Percentiles rank a stretch among this genome's conserved stretches.
Conservation (phyloP, 2,113 vertebrate genomes). For the Oncorhynchus gorbuscha region DNA sequence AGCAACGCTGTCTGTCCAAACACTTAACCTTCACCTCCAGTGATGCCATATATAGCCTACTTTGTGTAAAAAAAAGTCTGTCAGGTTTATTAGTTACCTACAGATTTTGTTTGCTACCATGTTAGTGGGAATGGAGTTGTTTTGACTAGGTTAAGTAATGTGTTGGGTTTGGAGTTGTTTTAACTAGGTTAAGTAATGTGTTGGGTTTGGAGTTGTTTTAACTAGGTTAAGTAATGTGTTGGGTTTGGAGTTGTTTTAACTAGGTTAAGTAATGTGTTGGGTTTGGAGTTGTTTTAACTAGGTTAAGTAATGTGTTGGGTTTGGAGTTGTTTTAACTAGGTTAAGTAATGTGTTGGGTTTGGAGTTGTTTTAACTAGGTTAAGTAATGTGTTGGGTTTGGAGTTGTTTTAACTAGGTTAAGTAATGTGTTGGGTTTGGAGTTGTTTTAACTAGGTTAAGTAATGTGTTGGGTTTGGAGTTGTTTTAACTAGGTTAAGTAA, state of each 20-base stretch:
- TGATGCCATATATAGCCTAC: background rate
- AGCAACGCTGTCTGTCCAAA: slow-evolving; percentile 31
- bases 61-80: slow-evolving; percentile 35
- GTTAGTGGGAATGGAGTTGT: slow-evolving; percentile 52
- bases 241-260: slow-evolving; percentile 13
- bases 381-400: slow-evolving; percentile 10
- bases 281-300: slow-evolving; percentile 3
- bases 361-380: background rate
- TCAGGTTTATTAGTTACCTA: too few relatives aligned
- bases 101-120: background rate
- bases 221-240: slow-evolving; percentile 7
- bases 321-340: slow-evolving; percentile 2
- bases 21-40: slow-evolving; percentile 13
- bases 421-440: slow-evolving; percentile 11
- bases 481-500: background rate
- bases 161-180: too few relatives aligned
- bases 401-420: background rate
- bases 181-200: background rate
- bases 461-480: slow-evolving; percentile 12
- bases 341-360: slow-evolving; percentile 3
- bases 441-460: background rate
- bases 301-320: slow-evolving; percentile 5
- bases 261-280: slow-evolving; percentile 5
- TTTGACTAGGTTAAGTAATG: slow-evolving; percentile 15
- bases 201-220: slow-evolving; percentile 10